Evolutionary conservation across 2,113 vertebrate species (phyloP).

Genomic region (Aleadryas rufinucha): DNA sequence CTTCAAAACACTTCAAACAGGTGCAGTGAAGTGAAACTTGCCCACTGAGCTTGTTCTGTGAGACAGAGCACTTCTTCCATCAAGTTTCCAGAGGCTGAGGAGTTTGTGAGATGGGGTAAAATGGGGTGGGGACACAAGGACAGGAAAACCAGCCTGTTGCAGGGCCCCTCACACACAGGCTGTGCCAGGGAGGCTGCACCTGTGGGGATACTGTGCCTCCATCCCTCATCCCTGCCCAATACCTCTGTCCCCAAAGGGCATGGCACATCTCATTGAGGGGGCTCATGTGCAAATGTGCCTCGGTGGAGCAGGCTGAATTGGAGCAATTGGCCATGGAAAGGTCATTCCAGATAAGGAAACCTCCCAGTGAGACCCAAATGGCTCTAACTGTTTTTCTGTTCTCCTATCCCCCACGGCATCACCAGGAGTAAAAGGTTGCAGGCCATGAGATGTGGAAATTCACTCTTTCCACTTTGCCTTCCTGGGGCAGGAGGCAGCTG

Average conservation of each 20-base stretch:
- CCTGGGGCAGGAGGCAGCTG: background rate
- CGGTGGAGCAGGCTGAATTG: background rate
- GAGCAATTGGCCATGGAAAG: background rate
- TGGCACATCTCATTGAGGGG: background rate
- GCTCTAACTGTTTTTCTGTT: background rate
- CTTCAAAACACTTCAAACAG: background rate
- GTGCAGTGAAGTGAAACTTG: background rate
- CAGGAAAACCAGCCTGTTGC: background rate
- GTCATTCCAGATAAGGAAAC: background rate
- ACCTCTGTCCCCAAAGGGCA: background rate
- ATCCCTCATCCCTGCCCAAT: background rate
- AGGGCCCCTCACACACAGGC: background rate
- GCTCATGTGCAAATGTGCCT: background rate
- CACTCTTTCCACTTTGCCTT: background rate
- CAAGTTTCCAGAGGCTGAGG: background rate
- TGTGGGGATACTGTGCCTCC: background rate
- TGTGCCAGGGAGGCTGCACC: background rate
- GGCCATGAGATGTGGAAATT: background rate
- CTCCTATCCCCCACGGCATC: background rate
- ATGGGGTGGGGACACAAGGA: background rate
- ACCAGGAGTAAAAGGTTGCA: background rate
- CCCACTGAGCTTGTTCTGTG: background rate
- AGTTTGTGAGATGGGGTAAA: background rate
- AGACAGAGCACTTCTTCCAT: background rate
- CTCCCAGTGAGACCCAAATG: background rate